Base-by-base conservation (phyloP, 1,140 invertebrate genomes). In the Ceratoteleas bidentatus region DNA sequence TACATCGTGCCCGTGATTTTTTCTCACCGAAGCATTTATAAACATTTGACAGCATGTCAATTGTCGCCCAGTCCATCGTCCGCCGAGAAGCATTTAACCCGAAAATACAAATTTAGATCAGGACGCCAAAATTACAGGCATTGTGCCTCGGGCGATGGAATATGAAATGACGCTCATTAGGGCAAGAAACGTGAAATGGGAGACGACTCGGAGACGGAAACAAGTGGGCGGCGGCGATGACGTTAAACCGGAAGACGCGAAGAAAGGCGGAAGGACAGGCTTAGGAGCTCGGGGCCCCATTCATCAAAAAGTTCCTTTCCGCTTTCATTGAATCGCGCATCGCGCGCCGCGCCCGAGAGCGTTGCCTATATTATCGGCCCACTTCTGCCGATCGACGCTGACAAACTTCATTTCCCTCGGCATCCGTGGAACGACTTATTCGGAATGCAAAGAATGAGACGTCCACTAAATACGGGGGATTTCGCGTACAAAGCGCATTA, bases 161-260 rank as follows among this genome's bases (percentile, higher is more conserved):
- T 69, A 50, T 8, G 6, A 62, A 70, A 83, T 68, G 61, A 34
- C 50, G 54, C 66, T 62, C 60, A 49, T 73, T 61, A 73, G 58
- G 36, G 61, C 54, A 72, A 75, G 56, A 73, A 69, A 58, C 33
- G 53, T 53, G 68, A 66, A 69, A 72, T 47, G 64, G 14, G 13
- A 70, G 52, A 72, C 54, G 56, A 66, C 61, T 73, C 50, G 14
- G 58, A 56, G 62, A 72, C 81, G 84, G 72, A 77, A 85, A 79
- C 80, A 77, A 85, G 82, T 84, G 75, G 62, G 82, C 82, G 79
- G 82, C 82, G 79, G 82, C 32, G 82, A 84, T 83, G 79, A 81
- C 57, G 76, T 70, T 85, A 85, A 87, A 88, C 88, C 89, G 89
- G 89, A 90, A 89, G 85, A 75, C 82, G 81, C 40, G 78, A 85